phyloP scores from a whole-genome alignment of 1,140 invertebrate species.

The Anthonomus grandis region DNA sequence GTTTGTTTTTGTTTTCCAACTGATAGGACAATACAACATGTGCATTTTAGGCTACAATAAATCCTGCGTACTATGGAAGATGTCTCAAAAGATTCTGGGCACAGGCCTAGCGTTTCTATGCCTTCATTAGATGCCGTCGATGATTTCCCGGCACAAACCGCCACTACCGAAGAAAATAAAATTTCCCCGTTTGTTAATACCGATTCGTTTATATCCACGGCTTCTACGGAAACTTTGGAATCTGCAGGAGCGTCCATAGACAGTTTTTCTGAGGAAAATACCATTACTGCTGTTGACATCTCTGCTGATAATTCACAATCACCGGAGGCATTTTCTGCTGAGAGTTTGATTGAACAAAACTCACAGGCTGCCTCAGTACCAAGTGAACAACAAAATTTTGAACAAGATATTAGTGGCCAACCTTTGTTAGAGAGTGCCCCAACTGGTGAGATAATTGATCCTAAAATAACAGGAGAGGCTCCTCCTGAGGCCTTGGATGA shows the following conservation, averaged over 20 bases:
- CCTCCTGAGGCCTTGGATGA: neutral
- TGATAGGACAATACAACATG: neutral
- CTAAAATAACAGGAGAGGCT: neutral
- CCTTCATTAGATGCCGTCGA: constrained; percentile 25
- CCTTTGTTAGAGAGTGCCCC: no score
- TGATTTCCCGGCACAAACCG: constrained; percentile 8
- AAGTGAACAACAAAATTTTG: no score
- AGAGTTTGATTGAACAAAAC: no score
- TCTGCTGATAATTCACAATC: no score
- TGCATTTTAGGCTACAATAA: constrained; percentile 21
- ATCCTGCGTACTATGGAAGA: constrained; percentile 17
- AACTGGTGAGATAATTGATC: neutral
- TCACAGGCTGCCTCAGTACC: no score
- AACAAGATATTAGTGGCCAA: no score
- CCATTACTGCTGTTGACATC: no score
- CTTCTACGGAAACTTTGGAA: neutral
- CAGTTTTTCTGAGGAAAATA: no score
- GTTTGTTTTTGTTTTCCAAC: constrained; percentile 14
- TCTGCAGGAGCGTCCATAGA: no score
- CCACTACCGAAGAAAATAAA: neutral
- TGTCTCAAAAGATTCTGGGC: constrained; percentile 14
- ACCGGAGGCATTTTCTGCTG: no score
- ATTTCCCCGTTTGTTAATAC: neutral
- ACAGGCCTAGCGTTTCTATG: constrained; percentile 25
- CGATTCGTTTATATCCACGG: constrained; percentile 5